phyloP scores from a whole-genome alignment of 2,797 vertebrate genomes.

The Remorina albescens region DNA sequence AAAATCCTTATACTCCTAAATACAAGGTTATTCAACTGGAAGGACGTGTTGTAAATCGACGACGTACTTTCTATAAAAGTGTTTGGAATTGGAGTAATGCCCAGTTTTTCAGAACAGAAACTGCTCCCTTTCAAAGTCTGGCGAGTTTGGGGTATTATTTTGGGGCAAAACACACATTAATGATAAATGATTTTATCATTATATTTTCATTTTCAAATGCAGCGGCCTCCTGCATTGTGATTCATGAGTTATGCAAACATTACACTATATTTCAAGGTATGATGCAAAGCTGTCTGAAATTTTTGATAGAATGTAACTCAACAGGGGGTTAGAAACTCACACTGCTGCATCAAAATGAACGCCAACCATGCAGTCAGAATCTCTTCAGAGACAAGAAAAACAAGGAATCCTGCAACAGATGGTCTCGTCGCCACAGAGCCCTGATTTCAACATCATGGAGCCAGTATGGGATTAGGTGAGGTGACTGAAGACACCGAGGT shows the following conservation, averaged over 20 bases:
- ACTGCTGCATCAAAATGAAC: background rate
- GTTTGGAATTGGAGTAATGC: background rate
- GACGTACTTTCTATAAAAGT: too few species aligned
- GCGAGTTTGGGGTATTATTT: background rate
- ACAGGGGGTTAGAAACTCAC: background rate
- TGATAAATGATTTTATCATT: too few species aligned
- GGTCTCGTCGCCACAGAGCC: background rate
- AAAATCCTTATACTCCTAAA: too few species aligned
- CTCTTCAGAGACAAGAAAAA: background rate
- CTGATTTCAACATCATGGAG: background rate
- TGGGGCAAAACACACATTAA: background rate
- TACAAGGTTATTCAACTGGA: background rate
- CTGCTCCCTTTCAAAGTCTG: too few species aligned
- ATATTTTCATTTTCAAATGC: too few species aligned
- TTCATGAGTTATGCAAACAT: background rate
- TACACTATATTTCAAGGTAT: background rate
- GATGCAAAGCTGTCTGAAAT: too few species aligned
- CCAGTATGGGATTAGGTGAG: background rate
- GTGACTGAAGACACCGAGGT: background rate
- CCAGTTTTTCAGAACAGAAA: too few species aligned
- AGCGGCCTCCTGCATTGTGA: background rate
- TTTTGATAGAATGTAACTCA: background rate
- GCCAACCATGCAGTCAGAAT: background rate
- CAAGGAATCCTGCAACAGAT: background rate
- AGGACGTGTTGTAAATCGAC: background rate